A percentile compares a stretch with the other conserved stretches of the same genome.
These are phyloP conservation scores for Pseudomyrmex concolor DNA, from an alignment of 1,140 invertebrate genomes.

Conservation along the genomic window DNA sequence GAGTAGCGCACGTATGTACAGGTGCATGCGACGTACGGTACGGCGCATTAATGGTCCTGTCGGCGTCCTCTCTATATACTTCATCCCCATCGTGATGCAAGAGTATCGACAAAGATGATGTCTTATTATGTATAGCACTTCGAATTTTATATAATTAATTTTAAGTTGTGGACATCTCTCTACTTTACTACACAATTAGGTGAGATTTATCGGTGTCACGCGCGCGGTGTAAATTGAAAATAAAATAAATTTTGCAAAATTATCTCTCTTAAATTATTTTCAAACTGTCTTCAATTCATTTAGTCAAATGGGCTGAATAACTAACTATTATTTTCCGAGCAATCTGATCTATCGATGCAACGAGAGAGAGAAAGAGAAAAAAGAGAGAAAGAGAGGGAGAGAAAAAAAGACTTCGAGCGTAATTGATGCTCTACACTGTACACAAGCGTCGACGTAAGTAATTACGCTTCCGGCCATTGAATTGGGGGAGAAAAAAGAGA, in stretches of 20 bases:
- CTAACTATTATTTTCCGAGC: neutral
- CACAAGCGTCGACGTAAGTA: slow-evolving; percentile 76
- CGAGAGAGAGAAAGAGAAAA: neutral
- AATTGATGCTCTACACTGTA: slow-evolving; percentile 24
- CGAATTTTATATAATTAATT: slow-evolving; percentile 19
- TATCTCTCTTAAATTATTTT: neutral
- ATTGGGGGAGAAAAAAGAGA: slow-evolving; percentile 59
- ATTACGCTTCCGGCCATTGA: slow-evolving; percentile 82
- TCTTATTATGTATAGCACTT: neutral
- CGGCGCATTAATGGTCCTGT: slow-evolving; percentile 36
- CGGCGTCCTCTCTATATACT: neutral
- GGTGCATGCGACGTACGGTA: slow-evolving; percentile 55
- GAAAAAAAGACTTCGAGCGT: neutral
- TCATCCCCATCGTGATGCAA: slow-evolving; percentile 26
- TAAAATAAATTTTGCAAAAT: slow-evolving; percentile 8
- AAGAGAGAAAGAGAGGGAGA: neutral
- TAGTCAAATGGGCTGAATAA: neutral
- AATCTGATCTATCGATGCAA: neutral
- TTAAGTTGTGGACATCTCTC: neutral
- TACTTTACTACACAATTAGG: neutral
- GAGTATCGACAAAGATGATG: slow-evolving; percentile 27
- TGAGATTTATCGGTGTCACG: no score
- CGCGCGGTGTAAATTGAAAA: no score
- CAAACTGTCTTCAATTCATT: neutral
- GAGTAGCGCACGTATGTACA: slow-evolving; percentile 54